A percentile compares a stretch with the other conserved stretches of the same genome.
Evolutionary conservation across 2,888 invertebrate species (phyloP).

Genomic region (Horisme vitalbata): DNA sequence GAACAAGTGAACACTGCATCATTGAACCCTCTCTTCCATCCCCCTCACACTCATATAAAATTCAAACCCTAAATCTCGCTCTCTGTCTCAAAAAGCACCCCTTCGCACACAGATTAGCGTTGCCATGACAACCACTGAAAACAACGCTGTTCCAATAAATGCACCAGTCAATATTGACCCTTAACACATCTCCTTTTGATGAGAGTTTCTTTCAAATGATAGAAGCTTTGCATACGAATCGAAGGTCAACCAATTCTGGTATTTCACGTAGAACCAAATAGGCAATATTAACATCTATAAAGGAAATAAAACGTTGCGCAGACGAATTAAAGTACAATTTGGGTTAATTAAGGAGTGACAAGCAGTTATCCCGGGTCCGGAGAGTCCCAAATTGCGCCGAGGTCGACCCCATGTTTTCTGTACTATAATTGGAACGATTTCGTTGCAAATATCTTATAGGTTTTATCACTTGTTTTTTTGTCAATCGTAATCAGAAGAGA

Average conservation of each 20-base stretch:
- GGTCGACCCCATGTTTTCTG: constrained; percentile 19
- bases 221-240: constrained; percentile 35
- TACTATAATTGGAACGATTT: constrained; percentile 21
- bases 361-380: constrained; percentile 29
- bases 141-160: constrained; percentile 54
- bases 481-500: constrained; percentile 33
- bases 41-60: constrained; percentile 35
- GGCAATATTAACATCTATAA: constrained; percentile 40
- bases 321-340: constrained; percentile 62
- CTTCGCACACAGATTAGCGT: constrained; percentile 62
- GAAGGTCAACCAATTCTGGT: constrained; percentile 52
- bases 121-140: constrained; percentile 69
- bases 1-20: constrained; percentile 64
- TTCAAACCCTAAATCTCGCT: constrained; percentile 16
- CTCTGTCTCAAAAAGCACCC: constrained; percentile 57
- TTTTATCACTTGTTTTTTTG: constrained; percentile 7
- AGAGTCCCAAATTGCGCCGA: constrained; percentile 16
- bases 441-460: neutral
- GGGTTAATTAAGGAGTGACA: constrained; percentile 48
- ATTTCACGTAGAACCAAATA: constrained; percentile 13
- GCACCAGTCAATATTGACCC: constrained; percentile 58
- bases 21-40: constrained; percentile 52
- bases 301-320: constrained; percentile 61
- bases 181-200: constrained; percentile 32
- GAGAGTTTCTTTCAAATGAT: constrained; percentile 26